These are phyloP conservation scores for Phalacrocorax carbo DNA, from an alignment of 2,113 vertebrate species.

Conservation along the genomic window DNA sequence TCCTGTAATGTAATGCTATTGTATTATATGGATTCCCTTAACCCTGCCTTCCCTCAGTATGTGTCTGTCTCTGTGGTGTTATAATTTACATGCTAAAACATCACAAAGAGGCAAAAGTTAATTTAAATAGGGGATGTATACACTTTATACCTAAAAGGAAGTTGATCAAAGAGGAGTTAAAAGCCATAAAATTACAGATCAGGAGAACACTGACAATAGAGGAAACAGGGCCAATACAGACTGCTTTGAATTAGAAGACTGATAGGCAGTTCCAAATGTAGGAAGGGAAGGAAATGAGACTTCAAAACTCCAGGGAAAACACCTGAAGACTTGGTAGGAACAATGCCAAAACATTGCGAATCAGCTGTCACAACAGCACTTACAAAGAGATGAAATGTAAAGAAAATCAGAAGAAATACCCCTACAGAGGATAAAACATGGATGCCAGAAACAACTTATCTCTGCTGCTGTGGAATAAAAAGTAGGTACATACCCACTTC, in stretches of 20 bases:
- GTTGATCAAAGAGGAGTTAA: background rate
- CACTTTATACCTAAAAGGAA: background rate
- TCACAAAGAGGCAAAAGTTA: background rate
- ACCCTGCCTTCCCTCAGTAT: background rate
- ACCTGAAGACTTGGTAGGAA: background rate
- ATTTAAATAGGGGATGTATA: background rate
- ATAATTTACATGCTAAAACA: background rate
- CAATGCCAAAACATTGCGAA: background rate
- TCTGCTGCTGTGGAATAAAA: background rate
- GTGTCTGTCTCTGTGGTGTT: accelerated
- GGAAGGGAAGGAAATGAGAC: background rate
- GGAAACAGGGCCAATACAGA: background rate
- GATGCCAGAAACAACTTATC: background rate
- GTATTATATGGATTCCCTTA: background rate
- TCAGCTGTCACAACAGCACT: background rate
- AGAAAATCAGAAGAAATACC: background rate
- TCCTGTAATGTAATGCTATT: background rate
- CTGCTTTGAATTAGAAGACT: background rate
- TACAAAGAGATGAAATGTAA: background rate
- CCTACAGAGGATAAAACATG: background rate
- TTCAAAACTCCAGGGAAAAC: background rate
- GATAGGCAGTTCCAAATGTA: background rate
- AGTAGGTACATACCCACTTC: background rate
- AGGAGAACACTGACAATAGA: background rate
- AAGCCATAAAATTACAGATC: background rate